Evolutionary conservation across 2,797 vertebrate genomes (phyloP).

Genomic region (Dallia pectoralis): DNA sequence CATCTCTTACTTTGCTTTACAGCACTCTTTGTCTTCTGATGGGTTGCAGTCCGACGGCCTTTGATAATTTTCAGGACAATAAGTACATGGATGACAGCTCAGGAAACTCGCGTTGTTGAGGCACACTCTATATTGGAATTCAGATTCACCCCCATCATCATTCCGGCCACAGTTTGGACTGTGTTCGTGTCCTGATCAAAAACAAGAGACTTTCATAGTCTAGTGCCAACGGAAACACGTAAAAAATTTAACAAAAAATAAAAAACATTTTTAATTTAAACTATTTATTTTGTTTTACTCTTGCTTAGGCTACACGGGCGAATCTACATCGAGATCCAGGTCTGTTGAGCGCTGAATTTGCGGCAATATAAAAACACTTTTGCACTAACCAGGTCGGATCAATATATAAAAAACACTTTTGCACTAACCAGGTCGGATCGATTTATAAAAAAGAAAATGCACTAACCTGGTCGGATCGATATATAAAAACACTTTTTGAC

Average conservation of each 20-base stretch:
- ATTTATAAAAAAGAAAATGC: no score
- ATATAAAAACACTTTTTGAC: neutral
- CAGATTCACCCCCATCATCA: neutral
- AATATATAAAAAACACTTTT: no score
- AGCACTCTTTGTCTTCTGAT: neutral
- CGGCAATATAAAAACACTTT: neutral
- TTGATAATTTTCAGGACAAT: neutral
- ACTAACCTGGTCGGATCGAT: neutral
- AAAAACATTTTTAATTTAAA: neutral
- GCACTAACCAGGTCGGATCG: no score
- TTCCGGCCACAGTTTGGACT: constrained; percentile 1
- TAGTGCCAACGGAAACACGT: neutral
- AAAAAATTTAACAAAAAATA: neutral
- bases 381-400: no score
- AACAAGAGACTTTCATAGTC: neutral
- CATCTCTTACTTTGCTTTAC: neutral
- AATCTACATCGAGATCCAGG: no score
- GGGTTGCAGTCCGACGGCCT: neutral
- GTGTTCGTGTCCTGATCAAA: neutral
- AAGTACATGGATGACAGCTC: neutral
- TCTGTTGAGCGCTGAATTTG: no score
- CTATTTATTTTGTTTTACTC: neutral
- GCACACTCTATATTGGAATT: rapidly evolving
- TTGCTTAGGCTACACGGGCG: no score
- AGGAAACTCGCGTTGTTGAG: neutral